Base-by-base conservation (phyloP, 2,888 invertebrate species). In the Epirrhoe tristata region DNA sequence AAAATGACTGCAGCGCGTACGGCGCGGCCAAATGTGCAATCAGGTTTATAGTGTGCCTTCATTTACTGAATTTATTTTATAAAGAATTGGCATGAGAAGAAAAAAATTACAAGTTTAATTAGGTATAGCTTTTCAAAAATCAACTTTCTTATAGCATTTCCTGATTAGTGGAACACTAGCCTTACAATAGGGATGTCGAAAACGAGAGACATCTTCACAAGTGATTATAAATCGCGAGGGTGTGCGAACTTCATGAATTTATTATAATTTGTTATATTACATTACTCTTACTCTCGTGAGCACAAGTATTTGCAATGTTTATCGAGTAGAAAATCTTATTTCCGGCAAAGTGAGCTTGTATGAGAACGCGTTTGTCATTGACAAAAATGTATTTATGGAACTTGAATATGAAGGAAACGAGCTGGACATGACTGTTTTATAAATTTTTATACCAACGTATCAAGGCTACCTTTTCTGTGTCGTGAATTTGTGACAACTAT, bases 191-290 rank as follows among this genome's bases (percentile, higher is more conserved):
- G 73, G 73, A 58, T 74, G 74, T 68, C 69, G 67, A 70, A 73
- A 74, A 52, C 68, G 70, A 67, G 55, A 70, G 70, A 73, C 74
- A 72, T 66, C 52, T 68, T 63, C 74, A 70, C 73, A 72, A 71
- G 74, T 72, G 75, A 74, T 75, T 74, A 74, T 74, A 75, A 75
- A 72, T 75, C 70, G 75, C 61, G 66, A 57, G 73, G 70, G 67
- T 69, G 75, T 73, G 72, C 67, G 60, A 73, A 75, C 74, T 75
- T 74, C 74, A 71, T 73, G 74, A 72, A 74, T 75, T 74, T 73
- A 75, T 75, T 73, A 67, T 74, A 75, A 74, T 74, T 75, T 72
- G 62, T 74, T 74, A 70, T 74, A 73, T 74, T 66, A 72, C 67
- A 72, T 74, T 74, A 73, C 63, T 74, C 67, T 67, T 69, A 74